Percentiles rank a stretch among this genome's conserved stretches.
phyloP scores from a whole-genome alignment of 1,140 invertebrate genomes.

The Tyrophagus putrescentiae region DNA sequence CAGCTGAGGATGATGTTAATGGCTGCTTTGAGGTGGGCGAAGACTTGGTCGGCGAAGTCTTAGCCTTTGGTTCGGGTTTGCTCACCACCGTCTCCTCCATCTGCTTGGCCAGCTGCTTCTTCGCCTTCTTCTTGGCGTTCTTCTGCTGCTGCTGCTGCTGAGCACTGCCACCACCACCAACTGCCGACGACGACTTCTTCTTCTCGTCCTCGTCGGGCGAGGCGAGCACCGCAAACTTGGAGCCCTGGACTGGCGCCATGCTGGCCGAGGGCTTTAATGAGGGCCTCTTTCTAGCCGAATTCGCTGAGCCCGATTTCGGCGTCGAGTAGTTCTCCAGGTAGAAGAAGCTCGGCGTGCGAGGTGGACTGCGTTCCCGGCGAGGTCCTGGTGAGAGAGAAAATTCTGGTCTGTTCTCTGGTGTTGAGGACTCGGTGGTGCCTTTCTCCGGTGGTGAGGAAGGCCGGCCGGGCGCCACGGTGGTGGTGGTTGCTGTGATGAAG shows the following conservation, averaged over 20 bases:
- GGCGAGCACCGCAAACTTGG: not conserved
- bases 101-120: not conserved
- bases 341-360: not conserved
- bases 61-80: not conserved
- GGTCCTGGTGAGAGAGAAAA: no score
- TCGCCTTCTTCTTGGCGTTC: not conserved
- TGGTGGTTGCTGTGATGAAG: no score
- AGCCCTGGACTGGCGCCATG: conserved; percentile 1
- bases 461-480: no score
- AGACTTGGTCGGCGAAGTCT: not conserved
- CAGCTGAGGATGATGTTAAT: no score
- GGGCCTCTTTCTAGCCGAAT: not conserved
- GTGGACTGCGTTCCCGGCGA: not conserved
- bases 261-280: not conserved
- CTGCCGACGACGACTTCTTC: not conserved
- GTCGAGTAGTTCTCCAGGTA: not conserved
- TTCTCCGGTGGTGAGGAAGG: no score
- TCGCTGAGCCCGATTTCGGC: not conserved
- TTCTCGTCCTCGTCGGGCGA: not conserved
- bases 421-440: no score
- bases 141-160: not conserved
- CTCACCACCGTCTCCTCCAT: no score
- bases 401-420: no score
- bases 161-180: not conserved
- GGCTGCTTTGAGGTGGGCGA: no score